Evolutionary conservation across 2,888 invertebrate genomes (phyloP).

Genomic region (Malachius bipustulatus): DNA sequence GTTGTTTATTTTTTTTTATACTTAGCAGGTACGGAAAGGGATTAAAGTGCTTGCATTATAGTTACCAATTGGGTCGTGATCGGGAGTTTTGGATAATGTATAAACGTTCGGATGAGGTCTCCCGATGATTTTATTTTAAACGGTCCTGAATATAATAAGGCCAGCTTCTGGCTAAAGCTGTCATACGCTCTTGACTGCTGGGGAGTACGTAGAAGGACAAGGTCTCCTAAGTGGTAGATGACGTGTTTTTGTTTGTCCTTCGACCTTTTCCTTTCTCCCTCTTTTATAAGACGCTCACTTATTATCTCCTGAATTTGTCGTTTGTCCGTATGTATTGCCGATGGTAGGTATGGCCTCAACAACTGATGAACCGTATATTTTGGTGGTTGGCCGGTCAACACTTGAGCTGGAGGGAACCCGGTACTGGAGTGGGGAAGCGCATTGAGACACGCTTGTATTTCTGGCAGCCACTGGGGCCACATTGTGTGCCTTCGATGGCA

Average conservation of each 20-base stretch:
- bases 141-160: neutral
- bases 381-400: neutral
- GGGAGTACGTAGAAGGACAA: neutral
- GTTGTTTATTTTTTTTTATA: no score
- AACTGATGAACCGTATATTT: neutral
- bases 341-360: neutral
- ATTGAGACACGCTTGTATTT: neutral
- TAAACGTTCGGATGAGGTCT: slow-evolving; percentile 1
- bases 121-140: neutral
- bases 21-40: no score
- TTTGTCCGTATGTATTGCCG: neutral
- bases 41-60: no score
- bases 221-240: neutral
- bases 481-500: neutral
- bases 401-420: no score
- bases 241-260: neutral
- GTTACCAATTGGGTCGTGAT: no score
- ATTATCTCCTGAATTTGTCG: neutral
- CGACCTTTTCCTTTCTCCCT: neutral
- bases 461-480: neutral
- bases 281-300: neutral
- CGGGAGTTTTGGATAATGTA: no score
- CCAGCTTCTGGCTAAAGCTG: neutral
- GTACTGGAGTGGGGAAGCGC: neutral
- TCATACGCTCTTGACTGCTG: neutral